Base-by-base conservation (phyloP, 2,888 invertebrate species). In the Corbicula japonica region DNA sequence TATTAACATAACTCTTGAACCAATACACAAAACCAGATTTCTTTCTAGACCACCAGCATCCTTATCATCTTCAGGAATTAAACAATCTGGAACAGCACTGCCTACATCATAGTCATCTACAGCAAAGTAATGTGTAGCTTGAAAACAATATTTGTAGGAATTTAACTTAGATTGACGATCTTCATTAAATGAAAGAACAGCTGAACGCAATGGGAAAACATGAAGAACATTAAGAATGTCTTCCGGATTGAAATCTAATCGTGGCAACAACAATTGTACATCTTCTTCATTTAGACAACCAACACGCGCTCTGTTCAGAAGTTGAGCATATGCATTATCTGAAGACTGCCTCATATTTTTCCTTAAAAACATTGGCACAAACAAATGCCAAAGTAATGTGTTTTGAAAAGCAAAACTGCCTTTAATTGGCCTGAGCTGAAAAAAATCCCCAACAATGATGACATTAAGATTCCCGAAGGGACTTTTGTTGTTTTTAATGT, bases 381-480 rank as follows among this genome's bases (percentile, higher is more conserved):
- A 77, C n/a, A 74, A 44, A 35, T 78, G 32, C 78, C 78, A 78
- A 15, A 73, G 23, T 23, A 77, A 1, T 32, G 23, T 28, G 52
- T 77, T 77, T 46, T 54, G 18, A 58, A 77, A 77, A 30, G 38
- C 61, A 68, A 44, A 73, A 48, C 12, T 10, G 21, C 68, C 72
- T 46, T 32, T 30, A 18, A 68, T 63, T 28, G 77, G 77, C 30
- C 28, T 61, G 21, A 77, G 52, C 35, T 73, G 77, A 30, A 73
- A 77, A 62, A 77, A 77, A 44, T 68, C 72, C 18, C 73, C 72
- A 52, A 72, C 32, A 30, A 68, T 26, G 18, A 77, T 77, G 21
- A 78, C 26, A 62, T 73, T 73, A 26, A 60, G 68, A 46, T 54
- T 46, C n/a, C 77, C 77, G 73, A 77, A 77, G 26, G 66, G 61